Evolutionary conservation across 2,888 invertebrate genomes (phyloP), one percentile per base, ranked within the genome.

Genomic region (Oscheius sp.): DNA sequence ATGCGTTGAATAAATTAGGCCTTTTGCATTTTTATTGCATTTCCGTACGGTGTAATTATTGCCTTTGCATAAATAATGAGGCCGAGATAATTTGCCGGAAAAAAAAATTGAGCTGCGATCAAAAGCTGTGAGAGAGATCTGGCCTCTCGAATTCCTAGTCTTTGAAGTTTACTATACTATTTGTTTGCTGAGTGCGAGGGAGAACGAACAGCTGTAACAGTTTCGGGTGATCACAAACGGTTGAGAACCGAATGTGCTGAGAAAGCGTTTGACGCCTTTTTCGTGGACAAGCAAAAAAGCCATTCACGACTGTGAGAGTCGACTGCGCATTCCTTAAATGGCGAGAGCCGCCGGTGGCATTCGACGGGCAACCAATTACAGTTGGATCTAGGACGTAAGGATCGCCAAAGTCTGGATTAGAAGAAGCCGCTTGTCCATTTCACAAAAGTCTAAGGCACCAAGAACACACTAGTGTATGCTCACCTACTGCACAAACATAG

Each of bases 281-380:
- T 12, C 25, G 58, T 61, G 42, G 61, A 61, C 42, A 58, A 42
- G 42, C 42, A 58, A 61, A 61, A 61, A 61, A 61, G 61, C 42
- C 29, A 42, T 61, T 39, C 34, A 55, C 15, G 23, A 25, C 48
- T 15, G 17, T 42, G 61, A 45, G 29, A 23, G 61, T n/a, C n/a
- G n/a, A n/a, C n/a, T 20, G 12, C 45, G 45, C 42, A 42, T 42
- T 42, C 27, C 17, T 17, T 45, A 25, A 61, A 20, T 20, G n/a
- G 17, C 31, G 29, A 45, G 45, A 45, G 61, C 61, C 55, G 55
- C 15, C 15, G 17, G 12, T 34, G 55, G 55, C 55, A 55, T 55
- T 55, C 31, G 34, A 17, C 27, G 20, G 55, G 34, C 17, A 15
- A 37, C 55, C n/a, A 55, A 55, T 55, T 55, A 33, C 55, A 20